phyloP scores from a whole-genome alignment of 2,888 invertebrate species.

The Nasonovia ribisnigri region DNA sequence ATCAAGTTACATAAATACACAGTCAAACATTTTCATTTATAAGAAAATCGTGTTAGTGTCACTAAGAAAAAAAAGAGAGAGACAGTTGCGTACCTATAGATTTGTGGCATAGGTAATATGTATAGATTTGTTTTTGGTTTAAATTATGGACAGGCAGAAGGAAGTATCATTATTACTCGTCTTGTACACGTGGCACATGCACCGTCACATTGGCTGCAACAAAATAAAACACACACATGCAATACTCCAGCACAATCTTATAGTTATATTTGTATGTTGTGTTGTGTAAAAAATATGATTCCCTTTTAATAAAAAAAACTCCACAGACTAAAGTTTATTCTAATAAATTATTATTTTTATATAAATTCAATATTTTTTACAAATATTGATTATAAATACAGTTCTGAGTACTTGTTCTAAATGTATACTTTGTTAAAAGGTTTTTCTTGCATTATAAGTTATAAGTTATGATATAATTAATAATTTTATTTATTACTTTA shows the following conservation, averaged over 20 bases:
- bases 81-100: constrained; percentile 63
- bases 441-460: neutral
- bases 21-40: constrained; percentile 23
- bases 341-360: neutral
- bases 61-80: constrained; percentile 54
- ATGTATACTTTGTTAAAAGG: neutral
- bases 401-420: neutral
- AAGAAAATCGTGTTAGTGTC: constrained; percentile 50
- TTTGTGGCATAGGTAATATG: constrained; percentile 65
- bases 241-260: constrained; percentile 65
- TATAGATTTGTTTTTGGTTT: constrained; percentile 67
- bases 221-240: constrained; percentile 67
- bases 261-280: constrained; percentile 59
- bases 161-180: constrained; percentile 66
- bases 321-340: neutral
- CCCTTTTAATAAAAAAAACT: constrained; percentile 34
- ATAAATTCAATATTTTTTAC: neutral
- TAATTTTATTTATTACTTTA: neutral
- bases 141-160: constrained; percentile 67
- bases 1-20: neutral
- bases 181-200: constrained; percentile 69
- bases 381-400: neutral
- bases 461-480: neutral
- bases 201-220: constrained; percentile 69
- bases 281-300: constrained; percentile 61